phyloP scores from a whole-genome alignment of 2,113 vertebrate genomes.

The Limanda limanda region DNA sequence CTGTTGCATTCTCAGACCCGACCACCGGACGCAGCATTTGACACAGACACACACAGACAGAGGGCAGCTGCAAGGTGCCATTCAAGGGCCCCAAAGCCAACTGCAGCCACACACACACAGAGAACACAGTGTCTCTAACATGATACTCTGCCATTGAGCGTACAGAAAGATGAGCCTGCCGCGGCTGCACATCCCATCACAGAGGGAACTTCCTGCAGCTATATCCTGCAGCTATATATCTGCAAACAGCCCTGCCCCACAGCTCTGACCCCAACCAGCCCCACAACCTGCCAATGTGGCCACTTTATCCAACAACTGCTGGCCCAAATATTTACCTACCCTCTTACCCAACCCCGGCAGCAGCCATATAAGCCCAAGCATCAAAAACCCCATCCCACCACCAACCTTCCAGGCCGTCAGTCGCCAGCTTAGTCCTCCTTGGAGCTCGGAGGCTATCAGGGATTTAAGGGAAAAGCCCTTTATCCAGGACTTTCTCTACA shows the following conservation, averaged over 20 bases:
- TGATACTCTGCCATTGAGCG: constrained; percentile 27
- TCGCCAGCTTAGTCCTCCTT: constrained; percentile 69
- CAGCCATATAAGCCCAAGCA: constrained; percentile 47
- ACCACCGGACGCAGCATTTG: constrained; percentile 61
- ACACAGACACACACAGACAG: constrained; percentile 20
- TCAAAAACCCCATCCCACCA: constrained; percentile 49
- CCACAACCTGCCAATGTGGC: constrained; percentile 25
- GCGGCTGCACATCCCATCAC: constrained; percentile 20
- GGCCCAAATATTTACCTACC: constrained; percentile 66
- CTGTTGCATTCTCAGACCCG: constrained; percentile 63
- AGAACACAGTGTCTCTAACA: constrained; percentile 19
- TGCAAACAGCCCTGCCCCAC: constrained; percentile 3
- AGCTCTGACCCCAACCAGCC: constrained; percentile 16
- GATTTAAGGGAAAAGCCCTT: constrained; percentile 79
- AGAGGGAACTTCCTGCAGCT: not conserved
- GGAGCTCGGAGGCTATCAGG: constrained; percentile 74
- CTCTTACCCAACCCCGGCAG: constrained; percentile 34
- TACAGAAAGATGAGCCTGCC: constrained; percentile 11
- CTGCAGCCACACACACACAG: constrained; percentile 52
- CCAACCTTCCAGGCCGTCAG: constrained; percentile 65
- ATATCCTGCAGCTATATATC: not conserved
- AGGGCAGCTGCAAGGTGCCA: constrained; percentile 75
- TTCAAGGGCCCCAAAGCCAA: constrained; percentile 46
- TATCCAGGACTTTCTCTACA: constrained; percentile 79
- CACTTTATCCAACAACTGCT: constrained; percentile 44